Conservation (phyloP, 2,888 invertebrate species). For the Drepanosiphum platanoidis region DNA sequence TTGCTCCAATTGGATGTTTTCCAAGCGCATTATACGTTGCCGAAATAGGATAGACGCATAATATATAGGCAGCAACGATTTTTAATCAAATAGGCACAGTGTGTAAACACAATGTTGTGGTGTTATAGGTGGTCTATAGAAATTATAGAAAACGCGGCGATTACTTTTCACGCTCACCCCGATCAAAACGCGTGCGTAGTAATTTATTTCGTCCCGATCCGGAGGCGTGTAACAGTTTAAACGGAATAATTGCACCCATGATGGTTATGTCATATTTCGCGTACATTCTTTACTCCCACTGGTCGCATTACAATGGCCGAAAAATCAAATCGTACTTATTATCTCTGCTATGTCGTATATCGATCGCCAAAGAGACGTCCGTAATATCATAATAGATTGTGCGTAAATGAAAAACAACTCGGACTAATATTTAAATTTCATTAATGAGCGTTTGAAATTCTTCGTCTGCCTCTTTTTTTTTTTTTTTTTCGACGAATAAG, state of each 20-base stretch:
- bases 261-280: slow-evolving; percentile 47
- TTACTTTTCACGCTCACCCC: slow-evolving; percentile 38
- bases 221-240: slow-evolving; percentile 23
- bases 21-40: slow-evolving; percentile 3
- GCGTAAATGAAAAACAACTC: background rate
- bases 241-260: slow-evolving; percentile 41
- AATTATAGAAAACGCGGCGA: background rate
- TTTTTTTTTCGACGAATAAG: too few species aligned
- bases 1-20: slow-evolving; percentile 34
- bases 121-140: background rate
- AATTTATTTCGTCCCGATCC: slow-evolving; percentile 31
- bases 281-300: background rate
- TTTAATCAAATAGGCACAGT: background rate
- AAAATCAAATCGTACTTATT: slow-evolving; percentile 2
- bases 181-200: slow-evolving; percentile 1
- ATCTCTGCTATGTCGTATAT: too few species aligned
- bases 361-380: background rate
- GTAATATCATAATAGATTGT: slow-evolving; percentile 1
- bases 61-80: background rate
- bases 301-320: slow-evolving; percentile 25
- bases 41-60: background rate
- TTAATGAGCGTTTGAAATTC: background rate
- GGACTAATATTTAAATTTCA: background rate
- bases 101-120: background rate
- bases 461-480: too few species aligned